Conservation (phyloP, 2,797 vertebrate species). For the Melanotaenia nigrans region DNA sequence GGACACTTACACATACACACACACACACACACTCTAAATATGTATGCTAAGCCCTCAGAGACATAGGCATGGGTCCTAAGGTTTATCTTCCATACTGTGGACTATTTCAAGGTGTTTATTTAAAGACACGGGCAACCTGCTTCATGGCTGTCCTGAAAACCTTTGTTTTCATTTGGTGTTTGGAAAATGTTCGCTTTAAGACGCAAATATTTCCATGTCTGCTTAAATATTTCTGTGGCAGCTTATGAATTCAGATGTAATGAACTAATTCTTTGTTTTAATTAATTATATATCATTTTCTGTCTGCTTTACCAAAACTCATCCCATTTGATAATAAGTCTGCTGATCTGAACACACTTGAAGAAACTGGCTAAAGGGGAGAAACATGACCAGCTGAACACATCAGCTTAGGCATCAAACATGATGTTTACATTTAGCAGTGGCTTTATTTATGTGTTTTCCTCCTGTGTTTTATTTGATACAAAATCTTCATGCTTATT, state of each 20-base stretch:
- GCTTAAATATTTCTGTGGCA: slow-evolving; percentile 16
- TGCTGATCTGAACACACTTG: slow-evolving; percentile 3
- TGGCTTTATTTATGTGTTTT: neutral
- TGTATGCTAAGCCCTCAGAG: slow-evolving; percentile 54
- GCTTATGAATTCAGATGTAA: slow-evolving; percentile 22
- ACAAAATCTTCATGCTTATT: no score
- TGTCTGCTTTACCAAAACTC: slow-evolving; percentile 15
- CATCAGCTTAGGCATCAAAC: neutral
- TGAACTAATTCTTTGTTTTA: slow-evolving; percentile 21
- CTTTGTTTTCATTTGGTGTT: slow-evolving; percentile 5
- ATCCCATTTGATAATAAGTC: slow-evolving; percentile 1
- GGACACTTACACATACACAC: slow-evolving; percentile 4
- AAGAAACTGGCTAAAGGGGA: neutral
- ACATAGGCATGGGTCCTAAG: slow-evolving; percentile 39
- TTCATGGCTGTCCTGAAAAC: slow-evolving; percentile 29
- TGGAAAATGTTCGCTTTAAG: slow-evolving; percentile 4
- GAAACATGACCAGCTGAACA: neutral
- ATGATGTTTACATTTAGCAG: neutral
- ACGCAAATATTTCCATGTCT: slow-evolving; percentile 20
- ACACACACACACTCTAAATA: slow-evolving; percentile 19
- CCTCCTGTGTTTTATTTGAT: no score
- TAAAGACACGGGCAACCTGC: slow-evolving; percentile 50
- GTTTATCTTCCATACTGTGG: slow-evolving; percentile 18
- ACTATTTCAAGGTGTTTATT: slow-evolving; percentile 71
- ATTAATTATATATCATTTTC: slow-evolving; percentile 29